Conservation (phyloP, 2,888 invertebrate species). For the Tillus elongatus region DNA sequence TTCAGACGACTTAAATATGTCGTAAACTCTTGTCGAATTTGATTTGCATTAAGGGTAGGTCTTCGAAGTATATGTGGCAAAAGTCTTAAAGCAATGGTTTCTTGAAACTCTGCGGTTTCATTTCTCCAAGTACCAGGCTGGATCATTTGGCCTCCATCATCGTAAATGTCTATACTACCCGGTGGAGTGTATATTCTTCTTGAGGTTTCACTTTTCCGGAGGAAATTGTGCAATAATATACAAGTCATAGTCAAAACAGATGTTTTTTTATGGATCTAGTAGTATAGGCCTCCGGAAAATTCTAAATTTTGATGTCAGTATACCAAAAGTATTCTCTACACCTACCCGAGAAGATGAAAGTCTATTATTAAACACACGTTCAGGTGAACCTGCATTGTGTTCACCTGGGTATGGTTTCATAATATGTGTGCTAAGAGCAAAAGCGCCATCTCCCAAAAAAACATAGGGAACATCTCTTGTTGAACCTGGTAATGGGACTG, state of each 20-base stretch:
- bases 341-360: conserved; percentile 17
- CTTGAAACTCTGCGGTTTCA: no score
- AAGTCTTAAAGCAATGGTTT: conserved; percentile 18
- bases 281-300: conserved; percentile 26
- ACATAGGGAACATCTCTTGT: conserved; percentile 17
- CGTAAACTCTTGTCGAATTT: conserved; percentile 22
- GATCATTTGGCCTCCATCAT: not conserved
- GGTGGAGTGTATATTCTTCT: conserved; percentile 21
- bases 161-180: conserved; percentile 22
- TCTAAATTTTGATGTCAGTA: conserved; percentile 24
- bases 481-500: conserved; percentile 15
- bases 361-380: conserved; percentile 20
- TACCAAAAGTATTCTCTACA: conserved; percentile 23
- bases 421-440: conserved; percentile 15
- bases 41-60: conserved; percentile 16
- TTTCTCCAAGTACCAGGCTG: conserved; percentile 13
- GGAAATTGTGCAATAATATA: conserved; percentile 27
- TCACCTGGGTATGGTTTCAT: conserved; percentile 22
- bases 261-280: conserved; percentile 24
- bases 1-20: no score
- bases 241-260: conserved; percentile 28
- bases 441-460: conserved; percentile 18
- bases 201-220: conserved; percentile 23
- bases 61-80: conserved; percentile 16
- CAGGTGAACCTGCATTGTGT: conserved; percentile 10